Conservation (phyloP, 2,113 vertebrate species). For the Jaculus jaculus region DNA sequence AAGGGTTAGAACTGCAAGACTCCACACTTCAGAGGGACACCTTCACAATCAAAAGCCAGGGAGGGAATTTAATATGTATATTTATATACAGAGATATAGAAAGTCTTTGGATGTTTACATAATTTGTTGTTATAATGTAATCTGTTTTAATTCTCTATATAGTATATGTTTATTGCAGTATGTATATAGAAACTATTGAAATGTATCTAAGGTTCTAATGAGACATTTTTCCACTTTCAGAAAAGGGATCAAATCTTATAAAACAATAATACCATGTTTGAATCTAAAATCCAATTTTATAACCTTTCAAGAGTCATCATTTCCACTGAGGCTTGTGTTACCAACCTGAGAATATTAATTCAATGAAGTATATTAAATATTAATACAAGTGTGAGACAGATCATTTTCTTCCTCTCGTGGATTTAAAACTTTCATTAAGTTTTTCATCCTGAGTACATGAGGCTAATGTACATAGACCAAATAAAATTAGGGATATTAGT, state of each 20-base stretch:
- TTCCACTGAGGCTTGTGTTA: constrained; percentile 29
- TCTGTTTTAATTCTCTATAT: neutral
- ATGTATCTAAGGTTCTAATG: neutral
- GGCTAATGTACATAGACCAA: constrained; percentile 39
- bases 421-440: constrained; percentile 23
- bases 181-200: neutral
- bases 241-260: constrained; percentile 50
- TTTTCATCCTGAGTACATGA: constrained; percentile 21
- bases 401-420: constrained; percentile 49
- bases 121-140: neutral
- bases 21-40: neutral
- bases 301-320: constrained; percentile 51
- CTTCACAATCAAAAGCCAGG: neutral
- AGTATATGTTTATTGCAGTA: neutral
- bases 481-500: constrained; percentile 53
- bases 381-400: constrained; percentile 34
- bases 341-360: constrained; percentile 49
- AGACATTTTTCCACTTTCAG: constrained; percentile 6
- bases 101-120: neutral
- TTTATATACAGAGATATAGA: neutral
- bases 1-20: neutral
- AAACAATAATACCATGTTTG: constrained; percentile 36
- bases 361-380: constrained; percentile 64
- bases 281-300: constrained; percentile 41
- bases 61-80: neutral